Conservation (phyloP, 2,888 invertebrate species). For the Bruchidius siliquastri region DNA sequence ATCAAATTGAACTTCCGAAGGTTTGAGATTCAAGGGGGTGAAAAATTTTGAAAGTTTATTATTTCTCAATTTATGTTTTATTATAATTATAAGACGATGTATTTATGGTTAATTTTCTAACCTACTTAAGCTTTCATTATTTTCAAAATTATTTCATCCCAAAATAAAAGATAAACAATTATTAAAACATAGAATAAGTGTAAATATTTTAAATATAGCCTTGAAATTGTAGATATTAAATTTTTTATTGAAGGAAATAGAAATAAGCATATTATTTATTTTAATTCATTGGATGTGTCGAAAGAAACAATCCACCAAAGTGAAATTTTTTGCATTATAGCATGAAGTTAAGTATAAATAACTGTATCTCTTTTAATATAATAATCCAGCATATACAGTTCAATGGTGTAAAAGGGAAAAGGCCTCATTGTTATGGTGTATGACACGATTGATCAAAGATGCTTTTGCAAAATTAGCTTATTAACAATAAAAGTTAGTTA, state of each 20-base stretch:
- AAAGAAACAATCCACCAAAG: constrained; percentile 22
- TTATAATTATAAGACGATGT: constrained; percentile 1
- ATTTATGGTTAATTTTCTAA: background rate
- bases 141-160: constrained; percentile 3
- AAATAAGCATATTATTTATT: constrained; percentile 36
- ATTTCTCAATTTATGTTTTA: constrained; percentile 3
- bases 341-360: background rate
- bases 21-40: constrained; percentile 14
- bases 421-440: too few species aligned
- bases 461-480: too few species aligned
- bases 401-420: too few species aligned
- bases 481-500: too few species aligned
- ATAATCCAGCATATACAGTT: background rate
- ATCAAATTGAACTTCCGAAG: constrained; percentile 1
- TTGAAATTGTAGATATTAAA: constrained; percentile 42
- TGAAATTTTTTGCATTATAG: constrained; percentile 14
- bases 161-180: background rate
- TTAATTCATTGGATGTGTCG: constrained; percentile 20
- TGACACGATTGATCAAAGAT: too few species aligned
- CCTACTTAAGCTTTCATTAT: constrained; percentile 1
- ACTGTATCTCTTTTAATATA: background rate
- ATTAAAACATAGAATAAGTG: constrained; percentile 22
- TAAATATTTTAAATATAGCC: constrained; percentile 32
- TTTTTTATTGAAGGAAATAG: constrained; percentile 37
- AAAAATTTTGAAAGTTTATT: constrained; percentile 7